Base-by-base conservation (phyloP, 2,888 invertebrate genomes). In the Xanthorhoe spadicearia region DNA sequence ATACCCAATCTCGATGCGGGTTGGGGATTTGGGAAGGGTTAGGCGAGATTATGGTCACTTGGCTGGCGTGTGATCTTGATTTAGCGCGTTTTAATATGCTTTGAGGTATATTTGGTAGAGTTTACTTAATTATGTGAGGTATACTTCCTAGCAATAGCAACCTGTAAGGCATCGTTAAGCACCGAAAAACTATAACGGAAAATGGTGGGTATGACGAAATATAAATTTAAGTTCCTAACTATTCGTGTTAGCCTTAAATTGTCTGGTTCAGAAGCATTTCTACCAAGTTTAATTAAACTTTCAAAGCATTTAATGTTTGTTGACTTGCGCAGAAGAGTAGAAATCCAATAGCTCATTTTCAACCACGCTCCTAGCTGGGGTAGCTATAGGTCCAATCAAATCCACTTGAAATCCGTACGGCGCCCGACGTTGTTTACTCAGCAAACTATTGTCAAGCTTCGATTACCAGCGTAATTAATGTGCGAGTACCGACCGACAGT, bases 401-500 rank as follows among this genome's bases (percentile, higher is more conserved):
- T 15, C 52, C 50, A 71, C 69, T 69, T 58, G 66, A 71, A 66
- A 61, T 62, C 61, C 56, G 64, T 64, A 64, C 59, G 62, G 63
- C 69, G 63, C 54, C 68, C 49, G 32, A 43, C 51, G 38, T 60
- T 74, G 72, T 73, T 70, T 73, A 59, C 68, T 68, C 66, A 52
- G 55, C 64, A 63, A 72, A 72, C 73, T 69, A 71, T 73, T 67
- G 69, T 71, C 61, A 61, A 48, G 68, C 56, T 65, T 73, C 70
- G 70, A 72, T 71, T 72, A 65, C 69, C 51, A 66, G 56, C 66
- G 70, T 73, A 72, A 75, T 74, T 73, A 74, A 74, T 61, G 52
- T 60, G 51, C 68, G 54, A 63, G 54, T 66, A 65, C 66, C 50
- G n/a, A 64, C 56, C 50, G n/a, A 64, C 56, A 63, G 64, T 63